These are phyloP conservation scores for Ascaphus truei DNA, from an alignment of 2,113 vertebrate species.

Conservation along the genomic window DNA sequence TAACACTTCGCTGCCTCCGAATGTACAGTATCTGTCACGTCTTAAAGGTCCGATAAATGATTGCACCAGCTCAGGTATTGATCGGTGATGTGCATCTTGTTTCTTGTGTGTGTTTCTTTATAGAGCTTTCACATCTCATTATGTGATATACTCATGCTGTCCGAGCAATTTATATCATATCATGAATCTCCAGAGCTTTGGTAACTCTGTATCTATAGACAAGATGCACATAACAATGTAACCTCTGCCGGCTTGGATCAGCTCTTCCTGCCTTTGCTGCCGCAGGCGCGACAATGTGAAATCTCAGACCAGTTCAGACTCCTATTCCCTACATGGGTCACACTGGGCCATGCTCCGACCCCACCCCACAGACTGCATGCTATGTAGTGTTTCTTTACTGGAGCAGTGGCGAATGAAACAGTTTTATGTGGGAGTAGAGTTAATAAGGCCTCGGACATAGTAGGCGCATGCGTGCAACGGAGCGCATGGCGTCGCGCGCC, in stretches of 20 bases:
- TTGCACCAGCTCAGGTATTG: neutral
- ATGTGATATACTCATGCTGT: conserved; percentile 4
- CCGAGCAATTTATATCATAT: neutral
- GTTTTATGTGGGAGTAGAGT: no score
- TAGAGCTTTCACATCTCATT: conserved; percentile 7
- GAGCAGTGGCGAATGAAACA: no score
- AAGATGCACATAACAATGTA: neutral
- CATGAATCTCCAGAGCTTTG: neutral
- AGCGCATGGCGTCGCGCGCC: no score
- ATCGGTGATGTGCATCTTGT: neutral
- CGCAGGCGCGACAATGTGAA: neutral
- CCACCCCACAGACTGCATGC: no score
- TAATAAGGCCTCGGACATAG: no score
- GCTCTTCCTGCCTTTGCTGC: neutral
- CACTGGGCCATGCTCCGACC: neutral
- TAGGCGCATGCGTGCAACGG: no score
- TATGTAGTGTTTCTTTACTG: no score
- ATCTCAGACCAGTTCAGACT: neutral
- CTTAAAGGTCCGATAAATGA: no score
- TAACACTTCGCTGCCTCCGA: conserved; percentile 8
- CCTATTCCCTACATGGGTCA: neutral
- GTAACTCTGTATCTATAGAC: neutral
- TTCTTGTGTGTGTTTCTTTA: neutral
- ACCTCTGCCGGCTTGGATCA: neutral
- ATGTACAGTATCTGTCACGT: neutral